Base-by-base conservation (phyloP, 2,797 vertebrate genomes). In the Onychomys torridus region DNA sequence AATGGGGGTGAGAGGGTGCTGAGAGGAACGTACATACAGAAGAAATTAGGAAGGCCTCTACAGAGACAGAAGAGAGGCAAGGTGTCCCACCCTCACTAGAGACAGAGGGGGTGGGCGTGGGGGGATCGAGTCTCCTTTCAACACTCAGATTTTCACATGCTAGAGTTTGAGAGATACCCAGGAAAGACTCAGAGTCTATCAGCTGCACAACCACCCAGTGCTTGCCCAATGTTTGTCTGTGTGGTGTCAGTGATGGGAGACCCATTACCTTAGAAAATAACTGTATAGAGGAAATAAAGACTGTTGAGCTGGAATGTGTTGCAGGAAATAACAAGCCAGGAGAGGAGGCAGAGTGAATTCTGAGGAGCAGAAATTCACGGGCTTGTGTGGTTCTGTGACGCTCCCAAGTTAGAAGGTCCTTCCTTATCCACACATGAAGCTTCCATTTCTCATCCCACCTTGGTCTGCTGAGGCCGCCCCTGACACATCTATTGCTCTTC, bases 11-110 rank as follows among this genome's bases (percentile, higher is more conserved):
- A 34, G 92, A 37, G 37, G 43, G 94, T 90, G 75, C 63, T 95
- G 87, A 86, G 95, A 96, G 95, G 82, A 92, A 90, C 63, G 63
- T 65, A 89, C 55, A 75, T 67, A 90, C 2, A 83, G 63, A 65
- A 89, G 63, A 65, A 89, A 55, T 61, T 49, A 92, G 93, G 87
- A 96, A 94, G 91, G 76, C 84, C 94, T 95, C 52, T 86, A 69
- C 52, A 59, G 83, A 77, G 92, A 75, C 75, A n/a, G 84, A 97
- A 90, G 77, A 49, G 55, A 92, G 77, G 89, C 43, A 71, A 87
- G 59, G 43, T 3, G 1, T 73, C 67, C 73, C 78, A 52, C 84
- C 91, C 65, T 55, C n/a, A 67, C 86, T 61, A n/a, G 49, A 95
- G 95, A 43, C 78, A 16, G 78, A 88, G 57, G 67, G 57, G 61